Conservation (phyloP, 2,113 vertebrate species). For the Scophthalmus maximus region DNA sequence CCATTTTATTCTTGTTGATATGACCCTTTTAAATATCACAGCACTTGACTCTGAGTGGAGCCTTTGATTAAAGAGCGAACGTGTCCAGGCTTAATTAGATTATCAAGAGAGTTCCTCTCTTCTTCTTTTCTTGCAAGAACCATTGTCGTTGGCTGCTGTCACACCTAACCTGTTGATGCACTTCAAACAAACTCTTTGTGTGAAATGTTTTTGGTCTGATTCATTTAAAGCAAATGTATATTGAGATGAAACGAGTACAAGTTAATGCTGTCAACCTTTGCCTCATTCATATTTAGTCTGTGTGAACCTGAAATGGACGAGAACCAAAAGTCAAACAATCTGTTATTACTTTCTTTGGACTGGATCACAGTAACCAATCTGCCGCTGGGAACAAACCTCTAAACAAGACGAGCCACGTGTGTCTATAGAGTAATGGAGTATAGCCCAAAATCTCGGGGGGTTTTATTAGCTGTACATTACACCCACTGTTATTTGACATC, state of each 20-base stretch:
- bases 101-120: not conserved
- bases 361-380: not conserved
- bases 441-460: too few relatives aligned
- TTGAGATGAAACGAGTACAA: too few relatives aligned
- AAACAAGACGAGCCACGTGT: too few relatives aligned
- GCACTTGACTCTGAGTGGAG: not conserved
- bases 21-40: not conserved
- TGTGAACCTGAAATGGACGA: too few relatives aligned
- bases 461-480: too few relatives aligned
- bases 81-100: not conserved
- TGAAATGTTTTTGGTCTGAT: not conserved
- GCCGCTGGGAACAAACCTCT: not conserved
- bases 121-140: not conserved
- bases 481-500: too few relatives aligned
- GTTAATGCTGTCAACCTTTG: too few relatives aligned
- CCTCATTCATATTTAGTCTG: too few relatives aligned
- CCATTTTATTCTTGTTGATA: too few relatives aligned
- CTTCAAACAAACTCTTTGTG: not conserved
- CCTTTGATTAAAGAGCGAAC: not conserved
- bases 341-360: not conserved
- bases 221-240: too few relatives aligned
- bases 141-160: not conserved
- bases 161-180: not conserved
- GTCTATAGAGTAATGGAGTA: too few relatives aligned
- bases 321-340: too few relatives aligned